Conservation (phyloP, 2,888 invertebrate genomes). For the Buathra laborator region DNA sequence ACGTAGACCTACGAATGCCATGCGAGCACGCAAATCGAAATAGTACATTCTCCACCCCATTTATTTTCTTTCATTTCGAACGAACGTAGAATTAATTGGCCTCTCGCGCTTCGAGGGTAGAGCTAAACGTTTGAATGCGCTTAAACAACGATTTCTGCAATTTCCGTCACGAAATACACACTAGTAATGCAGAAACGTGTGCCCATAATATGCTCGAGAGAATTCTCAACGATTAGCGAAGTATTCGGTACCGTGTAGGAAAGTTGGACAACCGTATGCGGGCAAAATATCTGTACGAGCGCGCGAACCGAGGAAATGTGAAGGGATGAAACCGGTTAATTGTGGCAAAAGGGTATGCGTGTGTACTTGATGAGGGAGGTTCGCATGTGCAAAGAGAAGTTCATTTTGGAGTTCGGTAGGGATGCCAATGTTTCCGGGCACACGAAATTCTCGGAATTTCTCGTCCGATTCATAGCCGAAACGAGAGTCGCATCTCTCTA, state of each 20-base stretch:
- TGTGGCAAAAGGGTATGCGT: not conserved
- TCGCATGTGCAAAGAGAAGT: conserved; percentile 11
- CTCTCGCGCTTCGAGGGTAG: not conserved
- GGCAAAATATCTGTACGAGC: not conserved
- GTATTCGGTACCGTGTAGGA: not conserved
- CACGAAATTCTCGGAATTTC: conserved; percentile 57
- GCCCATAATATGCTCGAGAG: not conserved
- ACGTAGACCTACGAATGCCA: not conserved
- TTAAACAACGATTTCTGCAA: not conserved
- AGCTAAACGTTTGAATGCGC: not conserved
- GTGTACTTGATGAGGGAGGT: not conserved
- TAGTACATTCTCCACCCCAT: not conserved
- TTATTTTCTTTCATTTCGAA: no score
- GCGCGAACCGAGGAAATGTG: not conserved
- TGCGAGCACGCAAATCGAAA: not conserved
- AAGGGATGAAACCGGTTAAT: not conserved
- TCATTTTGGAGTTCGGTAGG: conserved; percentile 51
- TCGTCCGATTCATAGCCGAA: conserved; percentile 51
- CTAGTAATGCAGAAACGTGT: not conserved
- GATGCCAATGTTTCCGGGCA: not conserved
- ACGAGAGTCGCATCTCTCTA: conserved; percentile 28
- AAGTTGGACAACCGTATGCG: conserved; percentile 13
- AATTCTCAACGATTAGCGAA: conserved; percentile 34
- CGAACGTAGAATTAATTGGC: not conserved
- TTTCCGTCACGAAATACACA: conserved; percentile 11